Evolutionary conservation across 1,140 invertebrate species (phyloP).

Genomic region (Apis cerana): DNA sequence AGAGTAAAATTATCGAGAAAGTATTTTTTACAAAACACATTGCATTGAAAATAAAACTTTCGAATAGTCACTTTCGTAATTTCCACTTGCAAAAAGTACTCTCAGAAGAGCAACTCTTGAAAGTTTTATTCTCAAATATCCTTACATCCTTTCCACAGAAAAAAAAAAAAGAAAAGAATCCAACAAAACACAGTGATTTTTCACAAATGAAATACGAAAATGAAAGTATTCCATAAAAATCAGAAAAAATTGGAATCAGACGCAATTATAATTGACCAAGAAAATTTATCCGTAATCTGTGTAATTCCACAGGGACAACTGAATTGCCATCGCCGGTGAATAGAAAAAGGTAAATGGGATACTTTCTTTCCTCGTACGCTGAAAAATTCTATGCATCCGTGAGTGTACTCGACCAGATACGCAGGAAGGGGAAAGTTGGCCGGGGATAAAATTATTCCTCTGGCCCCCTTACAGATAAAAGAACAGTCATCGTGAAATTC

Average conservation of each 20-base stretch:
- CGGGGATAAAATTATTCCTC: slow-evolving; percentile 27
- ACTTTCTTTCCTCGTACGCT: slow-evolving; percentile 31
- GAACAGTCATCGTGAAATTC: slow-evolving; percentile 21
- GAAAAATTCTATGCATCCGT: slow-evolving; percentile 54
- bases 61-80: too few relatives aligned
- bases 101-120: too few relatives aligned
- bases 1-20: too few relatives aligned
- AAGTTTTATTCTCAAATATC: too few relatives aligned
- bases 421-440: slow-evolving; percentile 1
- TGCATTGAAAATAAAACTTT: too few relatives aligned
- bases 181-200: not conserved
- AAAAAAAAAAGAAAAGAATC: not conserved
- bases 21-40: too few relatives aligned
- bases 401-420: slow-evolving; percentile 1
- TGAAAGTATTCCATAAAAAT: slow-evolving; percentile 11
- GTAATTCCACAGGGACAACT: not conserved
- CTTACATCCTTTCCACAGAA: too few relatives aligned
- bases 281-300: slow-evolving; percentile 24
- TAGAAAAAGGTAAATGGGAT: slow-evolving; percentile 30
- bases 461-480: slow-evolving; percentile 6
- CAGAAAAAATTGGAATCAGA: not conserved
- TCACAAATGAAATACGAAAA: not conserved
- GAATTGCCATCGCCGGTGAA: slow-evolving; percentile 1
- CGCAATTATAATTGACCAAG: not conserved
- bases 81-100: too few relatives aligned